These are phyloP conservation scores for Reinhardtius hippoglossoides DNA, from an alignment of 2,113 vertebrate genomes.

Conservation along the genomic window DNA sequence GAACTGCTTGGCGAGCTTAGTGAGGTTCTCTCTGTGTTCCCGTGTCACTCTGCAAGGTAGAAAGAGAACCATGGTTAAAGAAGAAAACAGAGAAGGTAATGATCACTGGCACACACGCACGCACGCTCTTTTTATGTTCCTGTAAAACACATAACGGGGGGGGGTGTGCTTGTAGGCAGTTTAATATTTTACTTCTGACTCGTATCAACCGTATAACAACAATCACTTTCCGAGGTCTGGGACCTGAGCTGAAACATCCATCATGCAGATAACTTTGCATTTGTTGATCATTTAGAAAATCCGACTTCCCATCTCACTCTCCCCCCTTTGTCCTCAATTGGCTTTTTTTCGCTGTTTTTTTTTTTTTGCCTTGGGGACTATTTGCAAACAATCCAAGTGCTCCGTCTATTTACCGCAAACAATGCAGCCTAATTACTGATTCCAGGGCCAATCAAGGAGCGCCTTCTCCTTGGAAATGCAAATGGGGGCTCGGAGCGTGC, in stretches of 20 bases:
- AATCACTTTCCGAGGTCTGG: slow-evolving; percentile 45
- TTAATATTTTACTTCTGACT: slow-evolving; percentile 43
- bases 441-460: slow-evolving; percentile 83
- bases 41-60: slow-evolving; percentile 87
- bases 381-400: slow-evolving; percentile 85
- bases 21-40: slow-evolving; percentile 92
- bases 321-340: slow-evolving; percentile 78
- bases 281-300: slow-evolving; percentile 68
- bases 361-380: slow-evolving; percentile 70
- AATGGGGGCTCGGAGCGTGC: slow-evolving; percentile 75
- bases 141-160: slow-evolving; percentile 5
- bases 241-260: slow-evolving; percentile 39
- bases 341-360: slow-evolving; percentile 60
- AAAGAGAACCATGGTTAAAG: not conserved
- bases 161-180: slow-evolving; percentile 2
- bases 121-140: not conserved
- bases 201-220: slow-evolving; percentile 30
- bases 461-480: slow-evolving; percentile 83
- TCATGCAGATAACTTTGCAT: slow-evolving; percentile 66
- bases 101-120: not conserved
- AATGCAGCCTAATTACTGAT: slow-evolving; percentile 85
- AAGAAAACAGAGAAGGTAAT: not conserved
- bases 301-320: slow-evolving; percentile 60
- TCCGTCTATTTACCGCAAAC: slow-evolving; percentile 84
- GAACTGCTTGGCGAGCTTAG: slow-evolving; percentile 91